Evolutionary conservation across 2,797 vertebrate genomes (phyloP), one percentile per base, ranked within the genome.

Genomic region (Halcyon smyrnensis): DNA sequence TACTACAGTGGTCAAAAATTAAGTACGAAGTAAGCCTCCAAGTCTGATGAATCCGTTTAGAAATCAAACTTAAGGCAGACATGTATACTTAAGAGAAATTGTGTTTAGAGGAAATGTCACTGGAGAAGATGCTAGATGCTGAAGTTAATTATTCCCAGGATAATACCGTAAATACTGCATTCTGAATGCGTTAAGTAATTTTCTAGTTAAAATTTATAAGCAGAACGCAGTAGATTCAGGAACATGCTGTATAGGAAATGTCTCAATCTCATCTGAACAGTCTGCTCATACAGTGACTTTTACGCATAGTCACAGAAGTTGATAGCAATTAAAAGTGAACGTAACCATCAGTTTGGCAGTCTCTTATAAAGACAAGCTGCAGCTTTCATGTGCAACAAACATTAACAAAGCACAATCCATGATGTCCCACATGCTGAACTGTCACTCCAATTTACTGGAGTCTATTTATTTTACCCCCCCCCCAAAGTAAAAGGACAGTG

Each of bases 201-300:
- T 65, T 63, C 37, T 78, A 1, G 37, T 76, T 30, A 1, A 4
- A 32, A 27, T 67, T 74, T 41, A 43, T 50, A 67, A 76, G 5
- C 19, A 25, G 28, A 53, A 65, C 21, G 50, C 30, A 64, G 39
- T 2, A 81, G 59, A 71, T 51, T 69, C 50, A 82, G 32, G 28
- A 68, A 69, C 18, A 28, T 0, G 8, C 37, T 71, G 9, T 8
- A 14, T 2, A 87, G 46, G 11, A 7, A 12, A 1, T 2, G 25
- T 6, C 28, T 68, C 19, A 37, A 8, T 15, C 27, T 50, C n/a
- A 41, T 16, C 59, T 73, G 19, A 28, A 67, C 37, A 65, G 30
- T 5, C 46, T 63, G 78, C 11, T 82, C 51, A 14, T 18, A 48
- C 12, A 57, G 10, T 12, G 11, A 43, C 11, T 82, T 83, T 39